Evolutionary conservation across 1,140 invertebrate genomes (phyloP).

Genomic region (Orchesella cincta): DNA sequence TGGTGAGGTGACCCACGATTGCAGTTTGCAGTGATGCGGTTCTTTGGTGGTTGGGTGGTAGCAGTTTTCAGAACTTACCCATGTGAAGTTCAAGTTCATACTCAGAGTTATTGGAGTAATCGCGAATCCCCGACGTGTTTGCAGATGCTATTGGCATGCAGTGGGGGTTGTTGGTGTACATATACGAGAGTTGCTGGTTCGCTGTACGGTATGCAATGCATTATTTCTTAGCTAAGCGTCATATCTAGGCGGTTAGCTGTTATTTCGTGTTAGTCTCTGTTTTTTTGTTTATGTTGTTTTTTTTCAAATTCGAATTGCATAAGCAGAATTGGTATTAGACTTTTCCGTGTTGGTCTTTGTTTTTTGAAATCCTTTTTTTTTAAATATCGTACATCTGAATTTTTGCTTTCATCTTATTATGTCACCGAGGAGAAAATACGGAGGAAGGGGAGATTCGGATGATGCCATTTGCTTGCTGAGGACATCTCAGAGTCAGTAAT

Average conservation of each 20-base stretch:
- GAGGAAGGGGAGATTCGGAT: background rate
- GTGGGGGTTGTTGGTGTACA: too few relatives aligned
- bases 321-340: background rate
- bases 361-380: background rate
- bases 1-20: conserved; percentile 27
- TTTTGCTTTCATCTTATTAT: conserved; percentile 5
- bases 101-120: background rate
- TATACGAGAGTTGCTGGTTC: background rate
- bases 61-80: conserved; percentile 17
- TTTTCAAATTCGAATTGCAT: background rate
- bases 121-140: background rate
- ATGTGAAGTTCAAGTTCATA: background rate
- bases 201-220: conserved; percentile 4
- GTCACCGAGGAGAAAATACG: background rate
- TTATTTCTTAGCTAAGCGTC: conserved; percentile 10
- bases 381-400: background rate
- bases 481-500: background rate
- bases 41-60: conserved; percentile 23
- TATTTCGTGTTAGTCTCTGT: background rate
- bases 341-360: background rate
- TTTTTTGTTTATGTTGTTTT: background rate
- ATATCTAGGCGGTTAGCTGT: background rate
- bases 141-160: background rate
- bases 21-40: conserved; percentile 24
- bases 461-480: background rate